These are phyloP conservation scores for Dipodomys spectabilis DNA, from an alignment of 2,113 vertebrate genomes.

Conservation along the genomic window DNA sequence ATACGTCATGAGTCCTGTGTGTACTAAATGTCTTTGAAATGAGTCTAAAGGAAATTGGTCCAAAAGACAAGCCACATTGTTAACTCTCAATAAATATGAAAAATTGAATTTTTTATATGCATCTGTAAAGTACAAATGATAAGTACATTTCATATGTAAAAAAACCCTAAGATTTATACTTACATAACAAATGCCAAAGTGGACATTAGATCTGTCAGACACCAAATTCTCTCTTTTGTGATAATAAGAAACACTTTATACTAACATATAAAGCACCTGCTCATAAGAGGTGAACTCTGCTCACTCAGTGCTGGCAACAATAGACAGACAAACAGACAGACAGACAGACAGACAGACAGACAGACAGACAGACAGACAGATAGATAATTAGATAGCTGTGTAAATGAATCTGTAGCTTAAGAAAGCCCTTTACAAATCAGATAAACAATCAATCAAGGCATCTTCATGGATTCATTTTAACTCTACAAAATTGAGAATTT, in stretches of 20 bases:
- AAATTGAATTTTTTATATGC: no score
- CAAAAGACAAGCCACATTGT: no score
- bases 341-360: no score
- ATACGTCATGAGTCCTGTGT: not conserved
- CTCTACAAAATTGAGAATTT: not conserved
- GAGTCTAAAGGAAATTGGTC: not conserved
- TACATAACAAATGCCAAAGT: not conserved
- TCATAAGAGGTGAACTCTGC: no score
- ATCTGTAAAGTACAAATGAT: not conserved
- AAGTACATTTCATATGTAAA: not conserved
- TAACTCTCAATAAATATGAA: no score
- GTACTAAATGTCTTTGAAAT: constrained; percentile 16
- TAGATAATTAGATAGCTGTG: no score
- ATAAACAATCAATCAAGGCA: not conserved
- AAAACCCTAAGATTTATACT: not conserved
- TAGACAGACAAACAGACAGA: no score
- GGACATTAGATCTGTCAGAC: not conserved
- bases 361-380: no score
- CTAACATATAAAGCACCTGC: not conserved
- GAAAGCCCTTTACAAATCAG: not conserved
- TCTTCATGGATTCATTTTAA: not conserved
- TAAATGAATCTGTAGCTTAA: not conserved
- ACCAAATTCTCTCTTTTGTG: not conserved
- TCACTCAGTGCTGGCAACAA: no score
- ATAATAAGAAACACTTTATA: not conserved